Base-by-base conservation (phyloP, 2,888 invertebrate species). In the Slavum lentiscoides region DNA sequence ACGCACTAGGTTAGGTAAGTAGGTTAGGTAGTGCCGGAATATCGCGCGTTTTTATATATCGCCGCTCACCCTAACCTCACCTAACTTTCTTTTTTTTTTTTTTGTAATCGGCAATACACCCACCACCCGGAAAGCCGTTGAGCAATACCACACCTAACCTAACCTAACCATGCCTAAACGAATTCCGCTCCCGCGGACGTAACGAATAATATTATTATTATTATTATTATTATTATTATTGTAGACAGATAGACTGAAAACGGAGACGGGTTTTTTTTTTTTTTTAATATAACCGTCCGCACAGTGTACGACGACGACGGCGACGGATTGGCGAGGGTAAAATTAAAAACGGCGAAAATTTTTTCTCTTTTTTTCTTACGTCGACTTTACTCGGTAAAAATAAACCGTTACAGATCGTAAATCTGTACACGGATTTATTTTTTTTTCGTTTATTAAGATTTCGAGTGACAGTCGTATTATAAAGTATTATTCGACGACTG, bases 381-480 rank as follows among this genome's bases (percentile, higher is more conserved):
- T 43, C 43, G 19, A 59, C 66, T 55, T 68, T 21, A 30, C 30
- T 39, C 11, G 19, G 55, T 39, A 9, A 23, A 75, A 39, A 55
- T 67, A 74, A 74, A 74, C 62, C 62, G 73, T 74, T 74, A 39
- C 66, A 19, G 75, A 59, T 68, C 59, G 67, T 75, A 61, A 76
- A 61, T 76, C 61, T 69, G 68, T 49, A 59, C 15, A 30, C 49
- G 61, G 49, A 61, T 69, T 9, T 9, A 2, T 30, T 30, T 30
- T 9, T 9, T 76, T 76, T 43, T 49, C 69, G 69, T 76, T 76
- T 76, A 76, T 69, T 76, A 76, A 64, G 59, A 69, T 69, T 76
- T 76, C 76, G 61, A 69, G 76, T 61, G 76, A 76, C 76, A 61
- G 61, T 68, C 59, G 19, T 30, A 67, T n/a, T 19, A 21, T 43